Percentiles rank a stretch among this genome's conserved stretches.
These are phyloP conservation scores for Hermetia illucens DNA, from an alignment of 1,140 invertebrate species.

Conservation along the genomic window DNA sequence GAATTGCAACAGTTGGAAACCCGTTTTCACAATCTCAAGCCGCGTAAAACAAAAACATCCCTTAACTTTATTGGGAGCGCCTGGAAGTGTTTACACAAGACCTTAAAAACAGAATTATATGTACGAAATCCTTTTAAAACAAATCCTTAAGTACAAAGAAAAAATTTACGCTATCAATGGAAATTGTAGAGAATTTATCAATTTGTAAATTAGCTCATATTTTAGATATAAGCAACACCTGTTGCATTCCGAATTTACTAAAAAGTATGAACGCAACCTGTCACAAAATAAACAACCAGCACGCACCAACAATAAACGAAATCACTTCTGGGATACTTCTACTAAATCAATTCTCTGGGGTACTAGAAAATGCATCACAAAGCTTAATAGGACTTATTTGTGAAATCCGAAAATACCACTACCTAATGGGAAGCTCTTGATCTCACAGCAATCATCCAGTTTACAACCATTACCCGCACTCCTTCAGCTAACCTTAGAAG, in stretches of 20 bases:
- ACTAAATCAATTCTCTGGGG: background rate
- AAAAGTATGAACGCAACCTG: background rate
- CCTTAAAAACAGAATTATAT: background rate
- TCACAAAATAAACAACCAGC: background rate
- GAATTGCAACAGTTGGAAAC: background rate
- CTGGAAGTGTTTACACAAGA: background rate
- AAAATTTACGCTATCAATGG: background rate
- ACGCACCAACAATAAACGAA: background rate
- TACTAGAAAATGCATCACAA: no score
- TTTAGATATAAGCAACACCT: background rate
- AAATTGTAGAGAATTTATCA: background rate
- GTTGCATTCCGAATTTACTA: background rate
- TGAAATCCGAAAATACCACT: no score
- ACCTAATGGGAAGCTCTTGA: no score
- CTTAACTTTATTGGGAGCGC: background rate
- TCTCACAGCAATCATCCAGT: no score
- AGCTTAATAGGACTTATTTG: no score
- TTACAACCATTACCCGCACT: no score
- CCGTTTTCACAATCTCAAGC: background rate
- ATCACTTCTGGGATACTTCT: background rate
- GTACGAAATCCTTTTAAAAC: background rate
- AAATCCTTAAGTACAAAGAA: background rate
- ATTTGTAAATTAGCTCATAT: background rate
- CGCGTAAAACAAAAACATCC: background rate
- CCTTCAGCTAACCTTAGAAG: no score